phyloP scores from a whole-genome alignment of 2,797 vertebrate genomes.

The Sebastes dallii region DNA sequence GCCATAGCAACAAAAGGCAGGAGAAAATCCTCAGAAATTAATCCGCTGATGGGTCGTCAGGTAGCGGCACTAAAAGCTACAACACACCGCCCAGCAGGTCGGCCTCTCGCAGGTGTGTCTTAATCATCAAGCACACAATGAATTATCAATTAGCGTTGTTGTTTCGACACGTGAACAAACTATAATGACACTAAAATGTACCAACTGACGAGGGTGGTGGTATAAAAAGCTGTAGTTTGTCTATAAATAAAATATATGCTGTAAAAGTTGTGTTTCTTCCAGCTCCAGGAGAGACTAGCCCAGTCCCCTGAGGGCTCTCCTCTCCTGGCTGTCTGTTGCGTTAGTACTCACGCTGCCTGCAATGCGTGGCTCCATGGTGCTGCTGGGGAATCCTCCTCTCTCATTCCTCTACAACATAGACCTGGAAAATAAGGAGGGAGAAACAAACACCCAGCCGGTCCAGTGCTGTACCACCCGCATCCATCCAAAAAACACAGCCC shows the following conservation, averaged over 20 bases:
- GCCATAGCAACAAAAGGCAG: slow-evolving; percentile 78
- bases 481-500: slow-evolving; percentile 23
- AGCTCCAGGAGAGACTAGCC: slow-evolving; percentile 44
- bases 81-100: too few species aligned
- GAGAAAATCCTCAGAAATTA: slow-evolving; percentile 71
- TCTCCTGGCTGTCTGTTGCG: slow-evolving; percentile 50
- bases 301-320: slow-evolving; percentile 41
- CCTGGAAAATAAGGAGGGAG: background rate
- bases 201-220: background rate
- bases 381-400: slow-evolving; percentile 66
- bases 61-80: slow-evolving; percentile 36
- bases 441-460: slow-evolving; percentile 26
- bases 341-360: slow-evolving; percentile 78
- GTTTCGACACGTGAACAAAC: background rate
- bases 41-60: slow-evolving; percentile 65
- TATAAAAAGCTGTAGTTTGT: background rate
- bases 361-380: slow-evolving; percentile 75
- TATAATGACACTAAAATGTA: background rate
- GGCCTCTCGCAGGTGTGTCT: slow-evolving; percentile 32
- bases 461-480: slow-evolving; percentile 30
- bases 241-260: slow-evolving; percentile 34
- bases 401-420: slow-evolving; percentile 39
- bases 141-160: background rate
- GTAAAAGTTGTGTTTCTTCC: slow-evolving; percentile 61
- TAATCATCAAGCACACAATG: background rate